Evolutionary conservation across 92 coral and sea anemone genomes (phyloP).

Genomic region (Epizoanthus rinbou): DNA sequence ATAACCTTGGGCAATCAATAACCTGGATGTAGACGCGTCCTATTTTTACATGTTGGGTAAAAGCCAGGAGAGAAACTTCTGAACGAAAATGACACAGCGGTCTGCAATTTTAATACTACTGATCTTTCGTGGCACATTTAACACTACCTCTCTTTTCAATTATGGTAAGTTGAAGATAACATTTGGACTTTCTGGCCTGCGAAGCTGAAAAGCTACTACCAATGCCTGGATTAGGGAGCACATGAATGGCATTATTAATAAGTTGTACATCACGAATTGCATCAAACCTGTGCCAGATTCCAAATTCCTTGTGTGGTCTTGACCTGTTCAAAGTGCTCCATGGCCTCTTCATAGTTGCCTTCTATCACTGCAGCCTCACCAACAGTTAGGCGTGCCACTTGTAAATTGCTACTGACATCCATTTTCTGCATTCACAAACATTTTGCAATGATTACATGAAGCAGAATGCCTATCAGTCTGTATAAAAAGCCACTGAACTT

Average conservation of each 20-base stretch:
- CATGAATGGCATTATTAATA: background rate
- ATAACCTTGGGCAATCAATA: too few species aligned
- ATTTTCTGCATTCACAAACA: conserved; percentile 49
- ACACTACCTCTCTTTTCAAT: too few species aligned
- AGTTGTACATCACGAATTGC: background rate
- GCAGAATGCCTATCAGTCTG: too few species aligned
- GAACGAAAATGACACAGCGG: too few species aligned
- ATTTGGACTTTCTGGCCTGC: background rate
- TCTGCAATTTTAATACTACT: too few species aligned
- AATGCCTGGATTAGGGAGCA: background rate
- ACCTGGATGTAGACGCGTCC: too few species aligned
- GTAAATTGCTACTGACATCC: conserved; percentile 71
- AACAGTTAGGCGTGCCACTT: conserved; percentile 74
- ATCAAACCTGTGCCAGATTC: conserved; percentile 90
- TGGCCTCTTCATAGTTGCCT: conserved; percentile 85
- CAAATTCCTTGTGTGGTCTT: conserved; percentile 87
- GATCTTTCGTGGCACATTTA: too few species aligned
- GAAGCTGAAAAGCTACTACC: background rate
- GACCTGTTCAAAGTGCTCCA: conserved; percentile 90
- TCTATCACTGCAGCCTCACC: conserved; percentile 87
- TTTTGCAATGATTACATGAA: too few species aligned
- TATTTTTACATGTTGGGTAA: too few species aligned
- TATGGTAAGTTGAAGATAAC: background rate
- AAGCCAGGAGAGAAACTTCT: too few species aligned
- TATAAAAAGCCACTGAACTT: too few species aligned